phyloP scores from a whole-genome alignment of 2,113 vertebrate species.

The Catagonus wagneri region DNA sequence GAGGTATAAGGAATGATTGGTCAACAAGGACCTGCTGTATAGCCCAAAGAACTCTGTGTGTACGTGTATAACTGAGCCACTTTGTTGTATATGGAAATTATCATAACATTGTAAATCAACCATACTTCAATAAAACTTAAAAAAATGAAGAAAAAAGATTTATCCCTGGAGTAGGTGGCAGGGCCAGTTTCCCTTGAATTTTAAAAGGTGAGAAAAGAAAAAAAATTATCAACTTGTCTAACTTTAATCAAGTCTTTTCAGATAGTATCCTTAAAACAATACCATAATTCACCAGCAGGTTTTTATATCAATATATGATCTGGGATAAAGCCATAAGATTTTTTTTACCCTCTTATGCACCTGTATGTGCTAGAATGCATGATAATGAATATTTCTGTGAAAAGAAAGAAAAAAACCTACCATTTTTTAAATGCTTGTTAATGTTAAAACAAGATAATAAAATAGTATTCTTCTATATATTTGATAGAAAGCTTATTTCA shows the following conservation, averaged over 20 bases:
- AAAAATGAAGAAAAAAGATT: not conserved
- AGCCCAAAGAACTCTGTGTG: no score
- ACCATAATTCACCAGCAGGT: not conserved
- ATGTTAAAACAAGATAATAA: slow-evolving; percentile 19
- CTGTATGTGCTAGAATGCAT: not conserved
- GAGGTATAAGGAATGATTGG: no score
- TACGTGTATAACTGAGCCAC: no score
- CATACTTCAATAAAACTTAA: no score
- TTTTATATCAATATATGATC: not conserved
- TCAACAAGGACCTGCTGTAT: no score
- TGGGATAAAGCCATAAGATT: not conserved
- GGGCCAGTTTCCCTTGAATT: not conserved
- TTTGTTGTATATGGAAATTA: no score
- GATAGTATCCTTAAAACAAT: not conserved
- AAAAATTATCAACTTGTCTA: not conserved
- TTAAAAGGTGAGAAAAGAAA: not conserved
- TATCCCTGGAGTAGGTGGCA: not conserved
- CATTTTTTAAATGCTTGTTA: not conserved
- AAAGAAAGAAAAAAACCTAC: not conserved
- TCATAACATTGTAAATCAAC: no score
- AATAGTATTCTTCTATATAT: not conserved
- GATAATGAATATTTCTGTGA: not conserved
- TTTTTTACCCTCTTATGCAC: not conserved
- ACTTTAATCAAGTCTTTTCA: not conserved
- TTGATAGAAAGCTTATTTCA: not conserved